Base-by-base conservation (phyloP, 1,140 invertebrate genomes). In the Drosophila dunni region DNA sequence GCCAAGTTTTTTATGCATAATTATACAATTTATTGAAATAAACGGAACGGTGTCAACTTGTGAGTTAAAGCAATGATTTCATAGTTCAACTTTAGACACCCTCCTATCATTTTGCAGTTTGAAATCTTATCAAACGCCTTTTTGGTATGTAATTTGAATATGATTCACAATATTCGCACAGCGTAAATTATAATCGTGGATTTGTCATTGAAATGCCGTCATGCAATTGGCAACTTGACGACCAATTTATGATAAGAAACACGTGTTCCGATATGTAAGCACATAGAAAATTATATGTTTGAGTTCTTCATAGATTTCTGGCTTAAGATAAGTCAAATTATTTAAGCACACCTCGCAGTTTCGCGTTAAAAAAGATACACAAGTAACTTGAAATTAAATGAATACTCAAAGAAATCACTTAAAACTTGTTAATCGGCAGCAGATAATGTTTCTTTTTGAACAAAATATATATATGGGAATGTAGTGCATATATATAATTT, bases 281-380 rank as follows among this genome's bases (percentile, higher is more conserved):
- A 9, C 7, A 56, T 11, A 64, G 42, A 45, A 50, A 20, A 10
- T 2, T 36, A 24, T 29, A 29, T 29, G 24, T 29, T 29, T 5
- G 5, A 34, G 29, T 10, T 50, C 2, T 24, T 36, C 50, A 69
- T 85, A 44, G 79, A 82, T 79, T 79, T 82, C 60, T 17, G 33
- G 15, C 11, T 54, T 8, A 51, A 62, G 75, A 88, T 85, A 85
- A 76, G 42, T n/a, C 51, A 69, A 72, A 38, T 76, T 64, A 6
- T 51, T 36, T 6, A 17, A 13, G 24, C 58, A 4, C 36, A 42
- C 56, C 42, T 64, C 42, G 67, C 17, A 7, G 8, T 9, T 20
- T 6, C 9, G 3, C 38, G 5, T 34, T 13, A 15, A 33, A 20
- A 20, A 50, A 45, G 36, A 42, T 42, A 53, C 48, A n/a, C 33